A percentile compares a stretch with the other conserved stretches of the same genome.
Evolutionary conservation across 2,888 invertebrate species (phyloP).

Genomic region (Lasioglossum figueresi): DNA sequence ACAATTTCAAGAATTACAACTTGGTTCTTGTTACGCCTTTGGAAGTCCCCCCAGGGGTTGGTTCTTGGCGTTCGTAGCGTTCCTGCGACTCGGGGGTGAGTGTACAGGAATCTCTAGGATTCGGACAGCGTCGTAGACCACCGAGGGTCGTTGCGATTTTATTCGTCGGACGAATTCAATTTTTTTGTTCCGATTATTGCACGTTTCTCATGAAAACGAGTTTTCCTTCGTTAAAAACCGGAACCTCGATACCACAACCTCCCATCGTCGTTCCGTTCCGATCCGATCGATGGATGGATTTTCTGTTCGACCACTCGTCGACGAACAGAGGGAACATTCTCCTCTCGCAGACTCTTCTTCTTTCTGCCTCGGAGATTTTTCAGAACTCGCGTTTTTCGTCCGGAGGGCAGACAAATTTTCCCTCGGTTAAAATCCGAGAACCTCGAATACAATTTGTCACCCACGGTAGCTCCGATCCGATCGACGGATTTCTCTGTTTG

Average conservation of each 20-base stretch:
- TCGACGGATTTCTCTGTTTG: neutral
- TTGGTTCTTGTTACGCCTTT: neutral
- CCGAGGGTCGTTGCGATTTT: neutral
- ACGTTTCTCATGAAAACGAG: neutral
- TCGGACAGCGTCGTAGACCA: neutral
- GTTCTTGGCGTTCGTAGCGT: neutral
- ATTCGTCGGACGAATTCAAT: neutral
- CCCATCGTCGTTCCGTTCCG: neutral
- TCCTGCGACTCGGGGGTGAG: neutral
- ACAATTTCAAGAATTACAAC: neutral
- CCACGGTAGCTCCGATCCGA: neutral
- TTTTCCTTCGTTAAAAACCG: neutral
- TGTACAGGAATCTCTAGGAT: neutral
- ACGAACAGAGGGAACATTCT: neutral
- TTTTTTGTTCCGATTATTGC: neutral
- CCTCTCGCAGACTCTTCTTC: neutral
- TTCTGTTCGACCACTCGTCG: neutral
- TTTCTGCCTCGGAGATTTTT: neutral
- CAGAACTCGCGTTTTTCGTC: too few species aligned
- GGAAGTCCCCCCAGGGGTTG: neutral
- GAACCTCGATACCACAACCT: neutral
- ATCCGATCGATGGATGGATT: neutral
- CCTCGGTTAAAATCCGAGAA: too few species aligned
- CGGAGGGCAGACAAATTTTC: too few species aligned
- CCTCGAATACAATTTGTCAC: neutral